Base-by-base conservation (phyloP, 2,888 invertebrate species). In the Parascotia fuliginaria region DNA sequence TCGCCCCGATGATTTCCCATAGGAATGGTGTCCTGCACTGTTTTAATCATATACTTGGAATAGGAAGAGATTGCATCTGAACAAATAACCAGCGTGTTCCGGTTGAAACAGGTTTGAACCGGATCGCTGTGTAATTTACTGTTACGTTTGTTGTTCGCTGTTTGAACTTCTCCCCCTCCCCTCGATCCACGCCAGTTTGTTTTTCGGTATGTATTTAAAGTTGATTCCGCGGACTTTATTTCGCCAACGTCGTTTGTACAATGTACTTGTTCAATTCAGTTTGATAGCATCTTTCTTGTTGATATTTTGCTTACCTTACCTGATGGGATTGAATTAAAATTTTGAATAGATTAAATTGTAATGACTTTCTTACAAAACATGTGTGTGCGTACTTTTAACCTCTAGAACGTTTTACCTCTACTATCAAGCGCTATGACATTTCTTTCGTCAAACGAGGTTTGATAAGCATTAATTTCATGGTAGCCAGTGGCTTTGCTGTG, bases 41-140 rank as follows among this genome's bases (percentile, higher is more conserved):
- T 87, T 90, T 91, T 91, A 91, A 90, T 92, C 89, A 91, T 91
- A 90, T 85, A 86, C 87, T 81, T 73, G 73, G 73, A 77, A 68
- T 61, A 63, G 70, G 82, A 82, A 83, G 85, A 87, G 89, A 89
- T 88, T 89, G 90, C 87, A 89, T 84, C 83, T 75, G 81, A 82
- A 90, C 89, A 89, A 90, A 90, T 87, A 89, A 79, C 76, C 70
- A 65, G 67, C 65, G 56, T 62, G 60, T 75, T 69, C 67, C 73
- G 64, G 75, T 75, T 75, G 72, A 73, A 75, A 78, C 76, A 65
- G 77, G 74, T 77, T 76, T 72, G 72, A 74, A 77, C 75, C 65
- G 77, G 76, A 83, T 85, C 77, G 74, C 79, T 78, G 80, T 83
- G 87, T 88, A 88, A 87, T 88, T 87, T 82, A 85, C 81, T 81